Evolutionary conservation across 2,797 vertebrate species (phyloP), one percentile per base, ranked within the genome.

Genomic region (Balearica regulorum): DNA sequence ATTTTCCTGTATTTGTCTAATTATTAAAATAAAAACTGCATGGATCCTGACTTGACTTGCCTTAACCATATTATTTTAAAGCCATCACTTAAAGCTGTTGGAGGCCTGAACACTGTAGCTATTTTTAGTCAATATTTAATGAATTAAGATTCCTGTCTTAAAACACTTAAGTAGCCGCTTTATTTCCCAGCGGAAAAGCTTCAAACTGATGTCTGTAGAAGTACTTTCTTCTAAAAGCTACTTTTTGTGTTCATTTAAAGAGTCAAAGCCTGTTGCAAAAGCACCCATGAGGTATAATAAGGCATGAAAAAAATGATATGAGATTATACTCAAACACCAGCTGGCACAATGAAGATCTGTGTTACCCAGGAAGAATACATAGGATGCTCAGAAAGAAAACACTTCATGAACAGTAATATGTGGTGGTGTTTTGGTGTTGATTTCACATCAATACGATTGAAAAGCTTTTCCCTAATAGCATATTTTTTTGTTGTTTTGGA

Each of bases 21-120:
- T 95, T 93, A 98, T 97, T 98, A 98, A 96, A 97, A 97, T 97
- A 97, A 98, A 98, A 93, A 85, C 83, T 44, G 96, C 97, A 97
- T 97, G 98, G 69, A 94, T 90, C 87, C 81, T 89, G 71, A 73
- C 69, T 87, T 57, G 16, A 13, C 31, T 85, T 83, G 89, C 73
- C 54, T 94, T 95, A 92, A 44, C 41, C 81, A 37, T 55, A 8
- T 77, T 93, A 62, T 80, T 95, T 95, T 92, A 78, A 79, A 95
- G 35, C 43, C 16, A n/a, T 80, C 15, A 18, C 28, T 83, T 87
- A 58, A 76, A 83, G 35, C 54, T 72, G 10, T 86, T 73, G 55
- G 55, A 91, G 48, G 21, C 58, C 41, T 76, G 71, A 94, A 35
- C 21, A 15, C 11, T 46, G 10, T 64, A 41, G 49, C 43, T 80